Evolutionary conservation across 30 jellyfish, hydroid and myxozoan species (phyloP), one percentile per base, ranked within the genome.

Genomic region (Aurelia aurita complex sp. Pacific): DNA sequence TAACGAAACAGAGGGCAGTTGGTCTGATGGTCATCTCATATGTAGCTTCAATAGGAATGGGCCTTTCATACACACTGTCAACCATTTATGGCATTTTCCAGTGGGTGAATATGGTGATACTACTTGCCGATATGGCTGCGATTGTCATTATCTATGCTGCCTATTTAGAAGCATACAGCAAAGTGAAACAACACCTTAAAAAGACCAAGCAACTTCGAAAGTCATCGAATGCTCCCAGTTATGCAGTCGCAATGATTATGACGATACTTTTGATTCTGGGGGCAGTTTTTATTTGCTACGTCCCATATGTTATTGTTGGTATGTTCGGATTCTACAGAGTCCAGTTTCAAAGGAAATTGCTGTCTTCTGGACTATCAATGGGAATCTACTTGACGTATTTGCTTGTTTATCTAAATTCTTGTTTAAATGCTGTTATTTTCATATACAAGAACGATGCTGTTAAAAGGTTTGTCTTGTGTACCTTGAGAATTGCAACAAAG

Each of bases 251-350:
- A 5, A 81, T 81, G 90, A 81, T 81, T 55, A 66, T 72, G 34
- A 80, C 89, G 29, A 80, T 80, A 18, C 64, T 80, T 2, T 36
- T 81, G 32, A 81, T 81, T 57, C 70, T 81, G 32, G 83, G 84
- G 29, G 83, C 90, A 23, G 77, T 81, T 1, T 67, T 69, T 38
- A 17, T 69, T 2, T 81, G 90, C 69, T 81, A 81, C 34, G 84
- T 81, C 59, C 90, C 90, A 1, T 81, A 81, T 55, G 83, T 81
- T 35, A 23, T 46, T 51, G 90, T 69, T 14, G 90, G 90, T 12
- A 68, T 69, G 70, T 10, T 53, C 29, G 83, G 84, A 29, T 81
- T 69, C 40, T 69, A 81, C 55, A 61, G 53, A 57, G 83, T 67
- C 29, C 79, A 81, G 35, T 19, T 67, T 50, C 34, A 69, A 69